These are phyloP conservation scores for Teinopalpus imperialis DNA, from an alignment of 2,888 invertebrate genomes.

Conservation along the genomic window DNA sequence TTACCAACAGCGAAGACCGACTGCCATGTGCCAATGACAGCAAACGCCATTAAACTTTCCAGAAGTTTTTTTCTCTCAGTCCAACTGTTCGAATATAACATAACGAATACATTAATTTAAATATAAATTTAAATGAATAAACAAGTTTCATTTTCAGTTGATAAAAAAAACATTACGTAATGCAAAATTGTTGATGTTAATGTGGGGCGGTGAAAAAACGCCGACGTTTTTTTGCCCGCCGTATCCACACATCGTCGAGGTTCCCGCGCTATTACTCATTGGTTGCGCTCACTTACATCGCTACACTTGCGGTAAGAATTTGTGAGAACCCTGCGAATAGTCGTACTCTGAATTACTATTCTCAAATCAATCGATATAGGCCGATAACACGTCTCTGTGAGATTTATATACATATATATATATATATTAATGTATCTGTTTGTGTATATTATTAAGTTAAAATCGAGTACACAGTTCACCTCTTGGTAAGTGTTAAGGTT, in stretches of 20 bases:
- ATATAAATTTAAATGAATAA: conserved; percentile 26
- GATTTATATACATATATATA: too few species aligned
- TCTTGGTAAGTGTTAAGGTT: too few species aligned
- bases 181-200: conserved; percentile 17
- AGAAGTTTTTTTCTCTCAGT: not conserved
- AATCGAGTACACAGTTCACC: too few species aligned
- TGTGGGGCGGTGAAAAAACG: conserved; percentile 11
- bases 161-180: conserved; percentile 20
- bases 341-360: conserved; percentile 6
- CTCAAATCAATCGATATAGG: conserved; percentile 10
- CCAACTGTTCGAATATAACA: conserved; percentile 9
- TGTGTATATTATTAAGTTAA: too few species aligned
- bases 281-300: conserved; percentile 65
- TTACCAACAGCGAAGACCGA: too few species aligned
- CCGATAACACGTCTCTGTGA: too few species aligned
- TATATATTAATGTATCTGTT: too few species aligned
- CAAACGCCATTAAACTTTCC: too few species aligned
- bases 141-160: conserved; percentile 33
- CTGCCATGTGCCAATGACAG: too few species aligned
- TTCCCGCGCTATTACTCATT: conserved; percentile 71
- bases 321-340: conserved; percentile 20
- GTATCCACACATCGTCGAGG: conserved; percentile 21
- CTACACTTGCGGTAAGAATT: conserved; percentile 15
- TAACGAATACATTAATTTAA: conserved; percentile 2
- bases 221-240: conserved; percentile 30